Conservation (phyloP, 2,888 invertebrate genomes). For the Rhingia rostrata region DNA sequence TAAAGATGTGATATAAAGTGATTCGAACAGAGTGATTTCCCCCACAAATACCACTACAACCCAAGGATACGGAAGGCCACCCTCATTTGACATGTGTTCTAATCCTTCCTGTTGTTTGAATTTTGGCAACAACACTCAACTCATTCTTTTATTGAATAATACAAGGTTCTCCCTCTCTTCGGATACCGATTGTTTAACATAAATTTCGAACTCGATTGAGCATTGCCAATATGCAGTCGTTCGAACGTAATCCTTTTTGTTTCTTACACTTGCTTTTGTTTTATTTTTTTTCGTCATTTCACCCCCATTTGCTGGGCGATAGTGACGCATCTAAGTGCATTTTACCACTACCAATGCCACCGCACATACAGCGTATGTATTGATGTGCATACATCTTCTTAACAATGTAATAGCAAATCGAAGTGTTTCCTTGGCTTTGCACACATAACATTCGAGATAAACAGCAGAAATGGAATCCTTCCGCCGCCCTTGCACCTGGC, state of each 20-base stretch:
- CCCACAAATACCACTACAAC: slow-evolving; percentile 52
- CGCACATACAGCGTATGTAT: neutral
- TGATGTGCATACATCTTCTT: slow-evolving; percentile 39
- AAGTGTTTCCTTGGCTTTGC: slow-evolving; percentile 63
- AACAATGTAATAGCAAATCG: slow-evolving; percentile 64
- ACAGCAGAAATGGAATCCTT: slow-evolving; percentile 61
- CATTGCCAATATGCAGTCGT: slow-evolving; percentile 66
- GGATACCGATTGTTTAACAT: slow-evolving; percentile 69
- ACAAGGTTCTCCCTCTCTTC: slow-evolving; percentile 25
- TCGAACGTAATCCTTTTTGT: slow-evolving; percentile 62
- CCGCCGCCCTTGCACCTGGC: slow-evolving; percentile 48
- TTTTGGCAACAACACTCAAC: slow-evolving; percentile 50
- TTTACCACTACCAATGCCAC: slow-evolving; percentile 11
- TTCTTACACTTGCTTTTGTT: slow-evolving; percentile 17
- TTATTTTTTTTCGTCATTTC: slow-evolving; percentile 12
- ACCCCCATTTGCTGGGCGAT: slow-evolving; percentile 23
- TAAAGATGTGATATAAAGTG: too few relatives aligned
- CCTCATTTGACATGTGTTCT: slow-evolving; percentile 60
- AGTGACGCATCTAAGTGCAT: slow-evolving; percentile 63
- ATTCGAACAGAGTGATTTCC: too few relatives aligned
- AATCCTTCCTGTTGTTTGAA: slow-evolving; percentile 62
- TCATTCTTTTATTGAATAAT: slow-evolving; percentile 53
- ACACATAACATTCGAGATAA: slow-evolving; percentile 62
- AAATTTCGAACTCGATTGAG: slow-evolving; percentile 72
- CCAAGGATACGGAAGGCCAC: neutral